A percentile compares a stretch with the other conserved stretches of the same genome.
Evolutionary conservation across 2,113 vertebrate species (phyloP).

Genomic region (Budorcas taxicolor): DNA sequence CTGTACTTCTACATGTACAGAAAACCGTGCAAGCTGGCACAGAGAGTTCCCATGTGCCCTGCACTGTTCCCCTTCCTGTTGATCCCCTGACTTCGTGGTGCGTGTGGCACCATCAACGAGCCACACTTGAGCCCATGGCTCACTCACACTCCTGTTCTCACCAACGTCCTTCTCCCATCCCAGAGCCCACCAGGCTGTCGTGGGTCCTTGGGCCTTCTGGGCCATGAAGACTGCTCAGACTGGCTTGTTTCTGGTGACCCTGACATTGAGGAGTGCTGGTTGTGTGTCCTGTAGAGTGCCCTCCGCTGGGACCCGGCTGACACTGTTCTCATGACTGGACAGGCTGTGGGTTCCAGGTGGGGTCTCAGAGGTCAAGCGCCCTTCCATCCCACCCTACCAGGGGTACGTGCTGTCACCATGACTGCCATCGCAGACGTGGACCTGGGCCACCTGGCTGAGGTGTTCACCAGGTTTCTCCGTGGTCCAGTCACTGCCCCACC

Average conservation of each 20-base stretch:
- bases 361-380: neutral
- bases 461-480: neutral
- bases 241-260: neutral
- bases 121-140: neutral
- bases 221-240: no score
- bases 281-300: neutral
- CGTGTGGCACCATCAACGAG: neutral
- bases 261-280: neutral
- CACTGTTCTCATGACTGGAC: rapidly evolving
- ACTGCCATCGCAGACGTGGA: rapidly evolving
- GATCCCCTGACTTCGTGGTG: neutral
- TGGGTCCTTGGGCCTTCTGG: neutral
- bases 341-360: neutral
- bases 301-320: rapidly evolving
- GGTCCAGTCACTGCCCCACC: no score
- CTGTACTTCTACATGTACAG: neutral
- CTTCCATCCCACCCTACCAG: neutral
- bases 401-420: rapidly evolving
- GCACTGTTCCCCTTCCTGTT: neutral
- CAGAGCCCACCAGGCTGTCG: neutral
- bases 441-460: neutral
- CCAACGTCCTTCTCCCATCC: no score
- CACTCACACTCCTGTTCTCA: neutral
- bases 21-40: no score
- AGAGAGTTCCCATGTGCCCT: rapidly evolving